Base-by-base conservation (phyloP, 2,888 invertebrate species). In the Nemotelus pantherinus region DNA sequence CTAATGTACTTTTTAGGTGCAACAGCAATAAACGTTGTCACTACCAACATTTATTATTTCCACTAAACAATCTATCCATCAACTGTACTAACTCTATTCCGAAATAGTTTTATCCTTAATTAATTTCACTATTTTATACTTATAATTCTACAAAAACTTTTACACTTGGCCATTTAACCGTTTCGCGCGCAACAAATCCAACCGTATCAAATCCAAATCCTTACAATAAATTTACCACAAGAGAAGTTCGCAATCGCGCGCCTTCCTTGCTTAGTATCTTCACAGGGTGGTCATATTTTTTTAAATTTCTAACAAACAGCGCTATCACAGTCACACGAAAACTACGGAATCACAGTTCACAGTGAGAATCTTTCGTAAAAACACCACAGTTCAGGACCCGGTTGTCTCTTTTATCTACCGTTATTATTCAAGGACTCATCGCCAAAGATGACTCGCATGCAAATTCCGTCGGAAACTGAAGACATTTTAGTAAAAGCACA, bases 391-490 rank as follows among this genome's bases (percentile, higher is more conserved):
- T 43, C 63, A 43, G 63, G 25, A 3, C 25, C 41, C 6, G 41
- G 63, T 63, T 43, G 43, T 63, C 63, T 43, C 63, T 58, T 39
- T 39, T 58, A 25, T 25, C 25, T 25, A 25, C 25, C 25, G 25
- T 25, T 25, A 0, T 43, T 47, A 55, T 53, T 70, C 70, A 70
- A 70, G 70, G 70, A 70, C 55, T 55, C 70, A 67, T 43, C 55
- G 55, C 43, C 53, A 70, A 76, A 76, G 68, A 77, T 67, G 68
- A 50, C 63, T 81, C 81, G 81, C 82, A 82, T 82, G 81, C 82
- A 82, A 82, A 82, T 82, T 82, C 82, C 81, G 81, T 82, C 82
- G 81, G 80, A 81, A 82, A 82, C 82, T 82, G 82, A 82, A 82
- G 81, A 80, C 80, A 81, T 81, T 82, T 82, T 80, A 79, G 80